Percentiles rank a stretch among this genome's conserved stretches.
phyloP scores from a whole-genome alignment of 2,113 vertebrate species.

The Promerops cafer region DNA sequence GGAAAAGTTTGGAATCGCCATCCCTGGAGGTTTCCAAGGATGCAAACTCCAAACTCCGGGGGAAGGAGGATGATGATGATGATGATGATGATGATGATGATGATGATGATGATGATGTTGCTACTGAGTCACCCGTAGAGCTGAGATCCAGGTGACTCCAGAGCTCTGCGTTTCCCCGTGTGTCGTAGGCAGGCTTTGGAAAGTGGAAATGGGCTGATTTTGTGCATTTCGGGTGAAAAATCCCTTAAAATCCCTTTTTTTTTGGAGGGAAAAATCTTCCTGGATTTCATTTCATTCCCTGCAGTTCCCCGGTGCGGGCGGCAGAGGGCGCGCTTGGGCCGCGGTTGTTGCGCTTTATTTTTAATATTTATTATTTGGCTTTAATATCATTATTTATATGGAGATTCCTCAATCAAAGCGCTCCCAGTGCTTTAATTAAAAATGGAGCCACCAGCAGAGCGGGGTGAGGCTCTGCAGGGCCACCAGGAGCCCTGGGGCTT shows the following conservation, averaged over 20 bases:
- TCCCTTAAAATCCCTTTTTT: neutral
- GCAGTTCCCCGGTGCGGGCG: neutral
- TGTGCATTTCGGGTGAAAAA: neutral
- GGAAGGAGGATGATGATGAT: neutral
- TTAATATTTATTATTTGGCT: neutral
- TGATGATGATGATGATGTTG: neutral
- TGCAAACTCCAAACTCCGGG: too few relatives aligned
- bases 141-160: neutral
- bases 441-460: neutral
- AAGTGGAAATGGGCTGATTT: neutral
- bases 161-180: neutral
- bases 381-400: neutral
- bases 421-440: neutral
- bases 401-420: neutral
- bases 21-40: too few relatives aligned
- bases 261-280: too few relatives aligned
- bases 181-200: neutral
- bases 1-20: too few relatives aligned
- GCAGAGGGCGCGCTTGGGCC: neutral
- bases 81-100: neutral
- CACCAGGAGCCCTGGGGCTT: neutral
- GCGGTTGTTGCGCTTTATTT: fast-evolving
- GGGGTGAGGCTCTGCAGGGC: neutral
- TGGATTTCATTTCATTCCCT: neutral
- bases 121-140: neutral